Base-by-base conservation (phyloP, 2,113 vertebrate species). In the Sciurus niger region DNA sequence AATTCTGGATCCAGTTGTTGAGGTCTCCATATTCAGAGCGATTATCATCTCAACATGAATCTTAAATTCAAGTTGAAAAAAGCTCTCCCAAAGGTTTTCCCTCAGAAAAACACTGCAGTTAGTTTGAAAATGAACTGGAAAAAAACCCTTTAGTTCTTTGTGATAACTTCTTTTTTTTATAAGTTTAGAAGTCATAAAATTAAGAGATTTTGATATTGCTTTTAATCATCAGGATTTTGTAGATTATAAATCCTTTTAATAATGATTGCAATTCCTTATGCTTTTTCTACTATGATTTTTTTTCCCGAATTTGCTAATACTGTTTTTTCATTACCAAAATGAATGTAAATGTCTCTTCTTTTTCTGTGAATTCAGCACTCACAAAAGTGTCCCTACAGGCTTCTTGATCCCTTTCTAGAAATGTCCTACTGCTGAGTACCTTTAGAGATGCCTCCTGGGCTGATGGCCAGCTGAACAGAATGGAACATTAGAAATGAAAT, bases 31-130 rank as follows among this genome's bases (percentile, higher is more conserved):
- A 30, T 72, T 37, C 70, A 60, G 2, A 90, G 51, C 53, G 88
- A 48, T 48, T 32, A 17, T 24, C 70, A 78, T 55, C 51, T 65
- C 34, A 79, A 51, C 46, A 43, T 30, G 46, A 83, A n/a, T 93
- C 70, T 92, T 83, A 95, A 79, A 84, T 43, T 65, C 85, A 34
- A 72, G 30, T 87, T 97, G 84, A 74, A 32, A 95, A 83, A 93
- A 74, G 8, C 74, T 60, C 65, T 94, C 17, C 85, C 74, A 28
- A 92, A 58, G 18, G 28, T 46, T 87, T 83, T 89, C 10, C 58
- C 25, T 93, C 22, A 37, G 65, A 70, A 72, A 87, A 95, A 85
- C 60, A 51, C 9, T 63, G 12, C n/a, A 79, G 18, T 60, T 95
- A 63, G 80, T 79, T 78, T 86, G 79, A 76, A 91, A 86, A 72